Base-by-base conservation (phyloP, 2,888 invertebrate species). In the Athalia circularis region DNA sequence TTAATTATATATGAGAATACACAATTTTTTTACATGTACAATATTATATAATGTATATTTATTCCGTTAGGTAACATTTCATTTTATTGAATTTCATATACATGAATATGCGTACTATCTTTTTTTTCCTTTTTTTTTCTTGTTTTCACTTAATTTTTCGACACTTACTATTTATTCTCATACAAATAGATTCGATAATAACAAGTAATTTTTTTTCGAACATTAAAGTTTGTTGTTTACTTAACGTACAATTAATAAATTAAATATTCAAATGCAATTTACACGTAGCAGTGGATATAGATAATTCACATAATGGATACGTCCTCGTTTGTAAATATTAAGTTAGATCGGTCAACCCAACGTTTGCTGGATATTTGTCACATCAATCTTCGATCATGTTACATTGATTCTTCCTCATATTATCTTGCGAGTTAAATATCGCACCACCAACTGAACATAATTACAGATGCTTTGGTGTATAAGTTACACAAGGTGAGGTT, bases 1-100 rank as follows among this genome's bases (percentile, higher is more conserved):
- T 88, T 84, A 85, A 83, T 83, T 87, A 87, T 85, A 83, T 80
- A 80, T 82, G 85, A 88, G 87, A 87, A 88, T 87, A 88, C 88
- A 87, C 84, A 84, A 85, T 88, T 85, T 87, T 87, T 87, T 87
- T 88, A 87, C 87, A 87, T 85, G 81, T 85, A 87, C 84, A 86
- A 84, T 87, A 84, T 85, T 82, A 85, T 86, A 86, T 86, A 87
- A 87, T 87, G n/a, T 54, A 62, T 85, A 87, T 84, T 82, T 86
- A 82, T 84, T 84, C 82, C 83, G 67, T 81, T 81, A 52, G 9
- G 62, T 82, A 82, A 81, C 77, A 82, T 72, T 80, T 80, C 77
- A 80, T 70, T 80, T 81, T 82, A 62, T 50, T 75, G 29, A 29
- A 75, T 64, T 75, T 64, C 75, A 75, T 83, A 82, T 81, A 81